Evolutionary conservation across 2,113 vertebrate species (phyloP), one percentile per base, ranked within the genome.

Genomic region (Esox niger): DNA sequence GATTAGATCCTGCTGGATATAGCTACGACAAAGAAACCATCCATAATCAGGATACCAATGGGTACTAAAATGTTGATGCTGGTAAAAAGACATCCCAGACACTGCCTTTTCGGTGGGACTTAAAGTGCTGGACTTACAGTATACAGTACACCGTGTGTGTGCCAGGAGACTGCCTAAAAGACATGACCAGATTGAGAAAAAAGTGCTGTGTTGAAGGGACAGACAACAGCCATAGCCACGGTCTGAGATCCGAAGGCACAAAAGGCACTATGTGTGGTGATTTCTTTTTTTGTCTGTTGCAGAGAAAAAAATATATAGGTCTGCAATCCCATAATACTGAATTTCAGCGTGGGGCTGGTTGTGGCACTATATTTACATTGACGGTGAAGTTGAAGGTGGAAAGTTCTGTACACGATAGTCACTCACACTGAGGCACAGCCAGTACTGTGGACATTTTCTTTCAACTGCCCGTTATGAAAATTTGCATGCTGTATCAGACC

Each of bases 251-350:
- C 52, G 47, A 17, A n/a, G 64, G 21, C 62, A 66, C 58, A 33
- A 54, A 84, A 88, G 87, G 87, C 87, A 88, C 87, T 77, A 49
- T 71, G 58, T 33, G 76, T 68, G 77, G 70, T 3, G 54, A 80
- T 43, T 43, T 15, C 81, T 69, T 81, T 81, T 68, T 23, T 54
- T 32, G 2, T 62, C 35, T 38, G 43, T 55, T 63, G 62, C 26
- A 29, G 32, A 32, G 23, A 23, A 43, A n/a, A 21, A 59, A 49
- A n/a, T 2, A 38, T 31, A 21, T 11, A 2, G 7, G 33, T 66
- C 57, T 29, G 13, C 13, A 1, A 7, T 59, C 57, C 27, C 31
- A 8, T 10, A 23, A 66, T 35, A 30, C 47, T 20, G 29, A 64
- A 47, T 70, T 33, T 56, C n/a, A 62, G 56, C 20, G 60, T 49